phyloP scores from a whole-genome alignment of 2,113 vertebrate genomes.

The Trogon surrucura region DNA sequence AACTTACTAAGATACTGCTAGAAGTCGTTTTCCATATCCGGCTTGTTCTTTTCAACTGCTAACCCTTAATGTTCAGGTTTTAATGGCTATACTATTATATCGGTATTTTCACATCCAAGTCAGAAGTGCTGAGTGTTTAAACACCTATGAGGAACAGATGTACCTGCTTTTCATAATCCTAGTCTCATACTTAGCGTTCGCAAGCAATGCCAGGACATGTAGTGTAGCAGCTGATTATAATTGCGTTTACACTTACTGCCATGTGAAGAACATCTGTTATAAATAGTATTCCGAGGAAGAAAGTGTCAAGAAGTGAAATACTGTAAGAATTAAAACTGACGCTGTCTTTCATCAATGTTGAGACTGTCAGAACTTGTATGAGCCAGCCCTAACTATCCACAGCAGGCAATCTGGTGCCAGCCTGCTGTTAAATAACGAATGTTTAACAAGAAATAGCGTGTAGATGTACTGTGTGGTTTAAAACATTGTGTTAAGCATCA shows the following conservation, averaged over 20 bases:
- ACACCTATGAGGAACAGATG: not conserved
- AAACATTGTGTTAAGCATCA: constrained; percentile 72
- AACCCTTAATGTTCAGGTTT: not conserved
- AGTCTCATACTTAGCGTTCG: not conserved
- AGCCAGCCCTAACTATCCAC: constrained; percentile 63
- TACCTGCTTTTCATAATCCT: not conserved
- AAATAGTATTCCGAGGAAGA: not conserved
- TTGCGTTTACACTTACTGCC: not conserved
- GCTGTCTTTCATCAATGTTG: constrained; percentile 65
- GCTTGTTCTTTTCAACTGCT: not conserved
- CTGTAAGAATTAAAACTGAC: constrained; percentile 46
- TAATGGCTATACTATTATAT: not conserved
- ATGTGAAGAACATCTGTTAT: not conserved
- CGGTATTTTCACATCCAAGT: not conserved
- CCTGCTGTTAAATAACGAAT: constrained; percentile 77
- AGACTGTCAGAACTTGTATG: constrained; percentile 65
- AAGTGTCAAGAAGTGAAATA: constrained; percentile 54
- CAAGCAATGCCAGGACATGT: not conserved
- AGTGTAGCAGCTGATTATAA: not conserved
- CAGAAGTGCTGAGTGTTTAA: not conserved
- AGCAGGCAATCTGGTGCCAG: constrained; percentile 73
- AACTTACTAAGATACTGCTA: not conserved
- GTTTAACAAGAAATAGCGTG: constrained; percentile 72
- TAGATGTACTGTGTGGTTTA: constrained; percentile 62
- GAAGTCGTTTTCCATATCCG: fast-evolving